phyloP scores from a whole-genome alignment of 2,888 invertebrate genomes.

The Phyto melanocephala region DNA sequence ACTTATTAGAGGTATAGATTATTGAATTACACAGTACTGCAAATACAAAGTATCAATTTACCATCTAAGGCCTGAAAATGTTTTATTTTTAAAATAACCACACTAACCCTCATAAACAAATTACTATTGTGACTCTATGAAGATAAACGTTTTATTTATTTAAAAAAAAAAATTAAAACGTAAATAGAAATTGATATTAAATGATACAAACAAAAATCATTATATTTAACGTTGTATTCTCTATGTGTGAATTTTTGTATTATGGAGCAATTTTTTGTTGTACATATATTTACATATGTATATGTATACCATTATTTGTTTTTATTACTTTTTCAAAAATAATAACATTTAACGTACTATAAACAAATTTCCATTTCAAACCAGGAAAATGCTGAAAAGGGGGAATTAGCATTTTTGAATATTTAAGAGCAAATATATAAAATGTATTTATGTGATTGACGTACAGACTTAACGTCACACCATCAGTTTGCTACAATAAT shows the following conservation, averaged over 20 bases:
- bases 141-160: neutral
- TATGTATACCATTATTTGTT: neutral
- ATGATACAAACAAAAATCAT: neutral
- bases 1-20: too few species aligned
- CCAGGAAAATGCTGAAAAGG: neutral
- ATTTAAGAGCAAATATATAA: slow-evolving; percentile 5
- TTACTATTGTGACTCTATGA: neutral
- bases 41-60: neutral
- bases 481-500: neutral
- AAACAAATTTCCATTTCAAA: neutral
- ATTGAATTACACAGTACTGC: too few species aligned
- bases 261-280: too few species aligned
- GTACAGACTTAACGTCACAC: neutral
- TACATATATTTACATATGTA: too few species aligned
- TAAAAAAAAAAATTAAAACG: neutral
- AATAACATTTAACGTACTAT: neutral
- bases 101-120: neutral
- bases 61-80: neutral
- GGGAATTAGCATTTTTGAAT: neutral
- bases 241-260: neutral
- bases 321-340: neutral
- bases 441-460: neutral
- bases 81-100: neutral
- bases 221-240: neutral
- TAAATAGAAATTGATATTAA: neutral